Evolutionary conservation across 2,797 vertebrate species (phyloP).

Genomic region (Pseudocheirus occidentalis): DNA sequence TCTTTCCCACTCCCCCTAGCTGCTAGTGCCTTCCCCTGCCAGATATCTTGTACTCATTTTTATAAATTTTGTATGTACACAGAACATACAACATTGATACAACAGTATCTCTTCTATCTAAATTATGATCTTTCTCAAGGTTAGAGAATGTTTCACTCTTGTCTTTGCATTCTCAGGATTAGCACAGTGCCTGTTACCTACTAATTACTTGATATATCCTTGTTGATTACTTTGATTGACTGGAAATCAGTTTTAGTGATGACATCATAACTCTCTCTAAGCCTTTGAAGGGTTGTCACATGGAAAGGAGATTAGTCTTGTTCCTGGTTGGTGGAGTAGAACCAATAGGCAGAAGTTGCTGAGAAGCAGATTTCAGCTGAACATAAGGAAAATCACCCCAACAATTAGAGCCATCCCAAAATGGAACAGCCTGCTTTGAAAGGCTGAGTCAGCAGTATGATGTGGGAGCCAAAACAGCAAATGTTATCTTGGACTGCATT

Average conservation of each 20-base stretch:
- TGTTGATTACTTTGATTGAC: neutral
- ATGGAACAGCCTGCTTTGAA: neutral
- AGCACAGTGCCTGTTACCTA: neutral
- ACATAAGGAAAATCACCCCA: neutral
- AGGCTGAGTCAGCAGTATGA: neutral
- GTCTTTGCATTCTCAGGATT: neutral
- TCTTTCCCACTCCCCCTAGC: neutral
- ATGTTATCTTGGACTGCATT: neutral
- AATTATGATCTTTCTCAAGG: neutral
- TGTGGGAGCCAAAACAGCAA: neutral
- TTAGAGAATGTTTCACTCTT: neutral
- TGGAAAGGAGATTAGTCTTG: neutral
- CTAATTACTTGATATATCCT: neutral
- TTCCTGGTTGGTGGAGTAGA: neutral
- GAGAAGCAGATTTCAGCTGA: neutral
- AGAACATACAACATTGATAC: too few species aligned
- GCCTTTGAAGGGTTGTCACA: neutral
- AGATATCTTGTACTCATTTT: neutral
- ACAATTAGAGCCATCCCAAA: neutral
- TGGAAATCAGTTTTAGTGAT: neutral
- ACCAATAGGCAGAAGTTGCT: neutral
- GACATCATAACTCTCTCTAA: neutral
- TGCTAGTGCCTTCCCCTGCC: neutral
- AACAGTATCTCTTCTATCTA: neutral
- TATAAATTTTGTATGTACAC: neutral